Evolutionary conservation across 2,888 invertebrate species (phyloP), one percentile per base, ranked within the genome.

Genomic region (Xestobium rufovillosum): DNA sequence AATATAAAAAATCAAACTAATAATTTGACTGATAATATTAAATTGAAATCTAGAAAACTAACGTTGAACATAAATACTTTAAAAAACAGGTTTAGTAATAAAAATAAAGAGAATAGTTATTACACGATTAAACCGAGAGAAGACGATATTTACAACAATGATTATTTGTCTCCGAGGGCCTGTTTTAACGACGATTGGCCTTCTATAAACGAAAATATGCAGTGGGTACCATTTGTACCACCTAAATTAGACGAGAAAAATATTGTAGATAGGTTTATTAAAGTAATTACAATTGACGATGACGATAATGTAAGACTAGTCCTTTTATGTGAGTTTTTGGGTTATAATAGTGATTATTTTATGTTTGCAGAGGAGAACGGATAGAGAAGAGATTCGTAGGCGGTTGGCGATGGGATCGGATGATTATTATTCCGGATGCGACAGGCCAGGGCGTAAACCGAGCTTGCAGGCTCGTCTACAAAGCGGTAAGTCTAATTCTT

Each of bases 351-450:
- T 26, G 8, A 17, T 27, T 10, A n/a, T 31, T 43, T 45, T 41
- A 43, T 36, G 50, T 47, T 72, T 77, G 39, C 72, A 90, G 83
- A 81, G 88, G 66, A 80, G 85, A 56, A 90, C 87, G 75, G 91
- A 92, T 61, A 74, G 92, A 36, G 92, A 94, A 66, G 91, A 92
- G 67, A 92, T 94, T 51, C 77, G 91, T 43, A 75, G 83, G 52
- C 74, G 90, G 42, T 69, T 94, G 60, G 92, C 92, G 0, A 85
- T 86, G 83, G 88, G 85, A 10, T 75, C 79, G 34, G 88, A 88
- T 52, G 78, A 80, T 56, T 75, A 75, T 50, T 69, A 73, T 59
- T 71, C 71, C 25, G n/a, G n/a, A 6, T 19, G n/a, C n/a, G 81
- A 83, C 47, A 72, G 83, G 50, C 79, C 80, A 25, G 82, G 83